These are phyloP conservation scores for Muscicapa comitata DNA, from an alignment of 2,797 vertebrate genomes.

Conservation along the genomic window DNA sequence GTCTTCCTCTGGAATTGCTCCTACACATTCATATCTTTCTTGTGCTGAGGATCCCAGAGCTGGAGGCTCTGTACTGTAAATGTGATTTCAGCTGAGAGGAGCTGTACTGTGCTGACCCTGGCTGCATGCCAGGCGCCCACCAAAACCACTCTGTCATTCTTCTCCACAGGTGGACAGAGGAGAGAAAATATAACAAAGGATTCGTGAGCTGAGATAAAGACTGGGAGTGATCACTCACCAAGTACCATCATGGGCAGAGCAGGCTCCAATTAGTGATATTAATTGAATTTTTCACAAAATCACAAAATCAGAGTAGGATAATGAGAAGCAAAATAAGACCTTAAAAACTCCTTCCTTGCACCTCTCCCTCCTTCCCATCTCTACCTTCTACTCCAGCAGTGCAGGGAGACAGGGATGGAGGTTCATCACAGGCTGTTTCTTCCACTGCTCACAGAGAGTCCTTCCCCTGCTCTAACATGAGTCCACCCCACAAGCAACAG, in stretches of 20 bases:
- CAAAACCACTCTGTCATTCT: background rate
- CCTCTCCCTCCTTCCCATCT: background rate
- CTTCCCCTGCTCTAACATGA: background rate
- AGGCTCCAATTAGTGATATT: background rate
- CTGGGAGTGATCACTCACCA: background rate
- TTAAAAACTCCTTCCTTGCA: background rate
- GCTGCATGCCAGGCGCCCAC: background rate
- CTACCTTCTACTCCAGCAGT: background rate
- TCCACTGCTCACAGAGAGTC: background rate
- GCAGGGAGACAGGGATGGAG: background rate
- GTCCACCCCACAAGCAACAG: background rate
- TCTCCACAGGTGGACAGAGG: background rate
- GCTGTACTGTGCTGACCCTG: background rate
- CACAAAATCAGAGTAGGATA: background rate
- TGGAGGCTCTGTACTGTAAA: too few relatives aligned
- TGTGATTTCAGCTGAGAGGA: background rate
- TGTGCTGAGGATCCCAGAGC: background rate
- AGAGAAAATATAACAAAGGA: background rate
- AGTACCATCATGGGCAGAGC: fast-evolving
- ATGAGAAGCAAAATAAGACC: background rate
- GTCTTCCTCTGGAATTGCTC: background rate
- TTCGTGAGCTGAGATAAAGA: background rate
- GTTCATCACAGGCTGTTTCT: background rate
- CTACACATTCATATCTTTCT: background rate
- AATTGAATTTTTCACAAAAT: background rate